Conservation (phyloP, 2,113 vertebrate genomes). For the Stercorarius parasiticus region DNA sequence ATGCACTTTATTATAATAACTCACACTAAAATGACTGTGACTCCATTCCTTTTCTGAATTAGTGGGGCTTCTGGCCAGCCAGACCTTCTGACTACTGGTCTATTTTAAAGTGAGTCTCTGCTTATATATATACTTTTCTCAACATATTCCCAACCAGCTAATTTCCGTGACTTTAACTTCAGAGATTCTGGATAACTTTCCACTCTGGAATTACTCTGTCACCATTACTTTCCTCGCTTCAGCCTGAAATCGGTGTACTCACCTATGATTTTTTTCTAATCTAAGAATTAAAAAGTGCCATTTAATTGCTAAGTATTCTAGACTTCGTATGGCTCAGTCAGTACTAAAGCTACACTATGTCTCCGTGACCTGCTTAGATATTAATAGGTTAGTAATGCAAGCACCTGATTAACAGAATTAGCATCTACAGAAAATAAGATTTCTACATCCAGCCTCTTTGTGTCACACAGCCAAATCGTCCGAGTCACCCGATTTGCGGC, state of each 20-base stretch:
- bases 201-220: background rate
- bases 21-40: background rate
- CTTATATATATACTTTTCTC: background rate
- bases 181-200: background rate
- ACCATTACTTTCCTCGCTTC: background rate
- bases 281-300: background rate
- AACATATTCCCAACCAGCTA: background rate
- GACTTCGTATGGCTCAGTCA: background rate
- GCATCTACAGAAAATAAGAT: background rate
- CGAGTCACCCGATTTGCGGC: background rate
- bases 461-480: background rate
- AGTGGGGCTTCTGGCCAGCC: background rate
- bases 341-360: background rate
- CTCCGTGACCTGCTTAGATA: background rate
- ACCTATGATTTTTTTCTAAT: background rate
- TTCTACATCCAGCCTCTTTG: background rate
- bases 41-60: background rate
- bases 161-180: background rate
- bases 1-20: background rate
- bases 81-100: background rate
- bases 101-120: background rate
- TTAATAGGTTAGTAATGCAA: background rate
- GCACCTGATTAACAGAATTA: background rate
- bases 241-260: background rate
- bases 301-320: background rate